Conservation (phyloP, 2,113 vertebrate genomes). For the Cinclus cinclus region DNA sequence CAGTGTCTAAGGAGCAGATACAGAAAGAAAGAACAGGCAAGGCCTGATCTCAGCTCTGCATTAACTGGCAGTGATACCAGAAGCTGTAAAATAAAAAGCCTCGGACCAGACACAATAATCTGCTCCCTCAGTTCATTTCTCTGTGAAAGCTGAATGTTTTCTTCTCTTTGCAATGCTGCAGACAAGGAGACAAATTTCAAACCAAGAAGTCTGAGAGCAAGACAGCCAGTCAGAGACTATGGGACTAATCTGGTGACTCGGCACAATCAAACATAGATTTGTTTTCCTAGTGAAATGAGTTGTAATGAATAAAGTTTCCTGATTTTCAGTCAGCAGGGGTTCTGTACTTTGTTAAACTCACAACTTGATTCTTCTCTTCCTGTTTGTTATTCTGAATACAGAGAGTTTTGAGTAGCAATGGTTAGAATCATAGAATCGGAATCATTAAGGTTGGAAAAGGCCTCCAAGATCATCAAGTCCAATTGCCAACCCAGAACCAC, state of each 20-base stretch:
- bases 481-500: neutral
- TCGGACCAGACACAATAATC: neutral
- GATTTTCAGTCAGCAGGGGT: neutral
- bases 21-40: neutral
- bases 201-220: neutral
- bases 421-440: neutral
- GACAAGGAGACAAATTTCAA: neutral
- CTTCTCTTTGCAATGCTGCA: neutral
- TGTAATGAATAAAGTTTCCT: constrained; percentile 44
- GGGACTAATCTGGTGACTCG: neutral
- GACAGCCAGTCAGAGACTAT: neutral
- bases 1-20: neutral
- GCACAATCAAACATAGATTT: neutral
- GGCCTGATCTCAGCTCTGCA: neutral
- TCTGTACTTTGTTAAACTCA: neutral
- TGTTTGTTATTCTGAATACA: neutral
- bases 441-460: neutral
- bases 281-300: constrained; percentile 18
- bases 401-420: neutral
- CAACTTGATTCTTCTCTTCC: neutral
- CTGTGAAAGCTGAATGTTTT: neutral
- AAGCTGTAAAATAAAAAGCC: neutral
- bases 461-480: neutral
- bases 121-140: neutral
- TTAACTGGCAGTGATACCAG: neutral